Percentiles rank a stretch among this genome's conserved stretches.
Evolutionary conservation across 2,888 invertebrate species (phyloP).

Genomic region (Caenorhabditis wallacei): DNA sequence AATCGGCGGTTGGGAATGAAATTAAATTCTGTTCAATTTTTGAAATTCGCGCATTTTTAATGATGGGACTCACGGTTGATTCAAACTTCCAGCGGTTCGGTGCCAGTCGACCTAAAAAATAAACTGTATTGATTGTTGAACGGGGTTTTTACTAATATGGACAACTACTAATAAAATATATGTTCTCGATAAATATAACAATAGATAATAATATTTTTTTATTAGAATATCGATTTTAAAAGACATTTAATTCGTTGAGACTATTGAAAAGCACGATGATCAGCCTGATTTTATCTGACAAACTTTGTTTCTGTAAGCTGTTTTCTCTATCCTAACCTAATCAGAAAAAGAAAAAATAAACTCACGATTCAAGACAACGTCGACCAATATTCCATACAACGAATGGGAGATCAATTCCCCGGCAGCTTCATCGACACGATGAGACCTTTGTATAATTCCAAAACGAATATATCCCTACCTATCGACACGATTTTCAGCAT

Average conservation of each 20-base stretch:
- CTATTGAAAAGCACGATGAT: constrained; percentile 7
- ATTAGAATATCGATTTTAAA: not conserved
- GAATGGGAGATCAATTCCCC: not conserved
- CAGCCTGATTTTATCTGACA: constrained; percentile 17
- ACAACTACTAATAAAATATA: not conserved
- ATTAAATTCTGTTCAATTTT: not conserved
- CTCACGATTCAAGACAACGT: constrained; percentile 28
- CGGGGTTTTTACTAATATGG: not conserved
- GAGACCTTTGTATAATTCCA: not conserved
- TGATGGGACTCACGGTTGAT: constrained; percentile 33
- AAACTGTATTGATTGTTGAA: not conserved
- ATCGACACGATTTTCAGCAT: constrained; percentile 69
- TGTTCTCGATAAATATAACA: not conserved
- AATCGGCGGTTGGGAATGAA: not conserved
- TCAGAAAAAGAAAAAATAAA: not conserved
- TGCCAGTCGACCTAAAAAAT: constrained; percentile 47
- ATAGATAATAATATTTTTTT: not conserved
- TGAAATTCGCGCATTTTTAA: not conserved
- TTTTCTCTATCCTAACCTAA: not conserved
- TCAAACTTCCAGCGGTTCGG: not conserved
- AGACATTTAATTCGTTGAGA: not conserved
- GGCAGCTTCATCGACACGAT: not conserved
- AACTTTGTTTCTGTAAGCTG: constrained; percentile 42
- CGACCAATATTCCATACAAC: not conserved
- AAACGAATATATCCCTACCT: constrained; percentile 60